Conservation (phyloP, 2,113 vertebrate genomes). For the Ailuropoda melanoleuca region DNA sequence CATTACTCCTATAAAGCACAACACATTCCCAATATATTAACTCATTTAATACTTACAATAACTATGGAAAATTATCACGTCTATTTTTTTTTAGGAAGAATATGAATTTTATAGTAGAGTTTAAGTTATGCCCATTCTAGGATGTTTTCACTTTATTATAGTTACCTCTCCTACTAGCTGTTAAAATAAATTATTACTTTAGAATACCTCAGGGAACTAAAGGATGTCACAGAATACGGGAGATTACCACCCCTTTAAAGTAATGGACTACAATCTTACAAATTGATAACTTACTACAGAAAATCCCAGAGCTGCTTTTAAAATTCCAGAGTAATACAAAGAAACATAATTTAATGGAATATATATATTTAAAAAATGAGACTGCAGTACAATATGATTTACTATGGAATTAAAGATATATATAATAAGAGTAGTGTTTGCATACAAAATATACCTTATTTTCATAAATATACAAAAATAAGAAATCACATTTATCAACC, state of each 20-base stretch:
- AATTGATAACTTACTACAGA: background rate
- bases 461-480: slow-evolving; percentile 41
- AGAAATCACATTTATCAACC: slow-evolving; percentile 46
- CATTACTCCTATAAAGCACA: background rate
- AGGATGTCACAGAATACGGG: background rate
- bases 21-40: background rate
- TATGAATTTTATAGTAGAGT: background rate
- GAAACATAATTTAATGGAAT: slow-evolving; percentile 32
- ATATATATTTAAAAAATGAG: background rate
- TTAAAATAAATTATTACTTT: background rate
- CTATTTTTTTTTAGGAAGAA: background rate
- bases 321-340: background rate
- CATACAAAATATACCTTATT: slow-evolving; percentile 25
- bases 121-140: background rate
- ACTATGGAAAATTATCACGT: background rate
- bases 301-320: background rate
- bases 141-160: background rate
- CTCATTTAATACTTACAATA: background rate
- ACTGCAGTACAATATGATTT: slow-evolving; percentile 35
- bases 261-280: background rate
- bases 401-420: slow-evolving; percentile 6
- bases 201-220: background rate
- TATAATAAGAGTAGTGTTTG: background rate
- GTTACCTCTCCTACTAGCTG: background rate
- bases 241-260: background rate